A percentile compares a stretch with the other conserved stretches of the same genome.
Evolutionary conservation across 2,888 invertebrate genomes (phyloP).

Genomic region (Epinotia bilunana): DNA sequence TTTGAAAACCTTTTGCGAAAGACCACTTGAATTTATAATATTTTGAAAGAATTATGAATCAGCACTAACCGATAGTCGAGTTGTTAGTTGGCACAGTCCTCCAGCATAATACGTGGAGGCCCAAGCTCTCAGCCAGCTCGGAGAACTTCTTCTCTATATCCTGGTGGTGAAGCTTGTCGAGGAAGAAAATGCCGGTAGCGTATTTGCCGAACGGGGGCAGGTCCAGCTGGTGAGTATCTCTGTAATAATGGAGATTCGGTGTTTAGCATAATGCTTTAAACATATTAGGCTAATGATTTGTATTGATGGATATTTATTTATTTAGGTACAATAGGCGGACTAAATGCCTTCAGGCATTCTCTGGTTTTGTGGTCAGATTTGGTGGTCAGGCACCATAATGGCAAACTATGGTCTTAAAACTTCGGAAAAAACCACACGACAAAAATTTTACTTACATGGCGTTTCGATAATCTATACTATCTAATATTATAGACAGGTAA

Average conservation of each 20-base stretch:
- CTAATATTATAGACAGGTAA: no score
- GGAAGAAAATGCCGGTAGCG: conserved; percentile 98
- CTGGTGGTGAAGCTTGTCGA: conserved; percentile 92
- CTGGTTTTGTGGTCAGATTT: no score
- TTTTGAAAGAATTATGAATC: neutral
- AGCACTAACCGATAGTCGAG: conserved; percentile 89
- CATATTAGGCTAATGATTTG: neutral
- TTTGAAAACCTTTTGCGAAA: neutral
- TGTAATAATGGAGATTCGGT: conserved; percentile 67
- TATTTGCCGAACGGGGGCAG: conserved; percentile 95
- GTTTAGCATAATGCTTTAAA: neutral
- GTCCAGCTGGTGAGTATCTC: conserved; percentile 91
- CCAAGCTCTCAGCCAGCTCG: conserved; percentile 91
- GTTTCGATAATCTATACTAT: no score
- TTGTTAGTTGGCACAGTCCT: conserved; percentile 96
- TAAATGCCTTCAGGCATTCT: no score
- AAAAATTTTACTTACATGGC: no score
- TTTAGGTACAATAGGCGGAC: no score
- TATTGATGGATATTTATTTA: conserved; percentile 38
- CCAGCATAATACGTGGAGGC: conserved; percentile 95
- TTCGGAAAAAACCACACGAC: no score
- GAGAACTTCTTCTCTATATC: conserved; percentile 92
- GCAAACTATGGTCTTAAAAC: no score
- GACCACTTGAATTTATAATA: neutral
- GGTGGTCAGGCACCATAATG: neutral